Conservation (phyloP, 2,113 vertebrate species). For the Eolophus roseicapilla region DNA sequence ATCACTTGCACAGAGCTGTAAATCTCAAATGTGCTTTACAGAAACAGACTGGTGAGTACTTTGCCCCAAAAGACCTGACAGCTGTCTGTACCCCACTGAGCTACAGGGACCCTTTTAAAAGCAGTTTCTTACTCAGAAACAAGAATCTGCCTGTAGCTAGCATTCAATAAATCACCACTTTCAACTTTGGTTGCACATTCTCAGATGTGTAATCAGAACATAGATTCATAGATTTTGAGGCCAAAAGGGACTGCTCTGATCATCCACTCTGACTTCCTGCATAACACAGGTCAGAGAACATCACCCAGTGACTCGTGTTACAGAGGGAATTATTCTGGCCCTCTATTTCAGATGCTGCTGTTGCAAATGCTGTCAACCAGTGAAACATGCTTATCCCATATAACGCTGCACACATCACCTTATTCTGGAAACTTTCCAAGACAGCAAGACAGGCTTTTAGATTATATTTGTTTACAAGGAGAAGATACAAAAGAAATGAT, state of each 20-base stretch:
- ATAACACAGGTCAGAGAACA: constrained; percentile 47
- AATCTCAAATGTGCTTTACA: neutral
- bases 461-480: neutral
- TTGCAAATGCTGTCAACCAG: neutral
- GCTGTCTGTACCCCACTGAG: neutral
- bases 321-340: neutral
- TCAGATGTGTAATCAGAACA: constrained; percentile 51
- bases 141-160: constrained; percentile 35
- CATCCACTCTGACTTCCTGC: constrained; percentile 15
- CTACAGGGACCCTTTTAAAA: constrained; percentile 23
- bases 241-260: constrained; percentile 37
- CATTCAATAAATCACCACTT: constrained; percentile 56
- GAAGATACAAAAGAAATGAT: neutral
- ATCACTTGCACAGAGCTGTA: neutral
- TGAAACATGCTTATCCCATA: neutral
- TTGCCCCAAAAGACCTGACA: constrained; percentile 5
- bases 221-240: constrained; percentile 47
- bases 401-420: neutral
- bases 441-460: neutral
- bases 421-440: constrained; percentile 2
- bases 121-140: constrained; percentile 29
- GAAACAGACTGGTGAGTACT: neutral
- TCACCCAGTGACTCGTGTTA: neutral
- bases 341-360: neutral
- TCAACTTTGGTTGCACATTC: constrained; percentile 23